A percentile compares a stretch with the other conserved stretches of the same genome.
Conservation (phyloP, 2,888 invertebrate genomes). For the Drosophila austrosaltans region DNA sequence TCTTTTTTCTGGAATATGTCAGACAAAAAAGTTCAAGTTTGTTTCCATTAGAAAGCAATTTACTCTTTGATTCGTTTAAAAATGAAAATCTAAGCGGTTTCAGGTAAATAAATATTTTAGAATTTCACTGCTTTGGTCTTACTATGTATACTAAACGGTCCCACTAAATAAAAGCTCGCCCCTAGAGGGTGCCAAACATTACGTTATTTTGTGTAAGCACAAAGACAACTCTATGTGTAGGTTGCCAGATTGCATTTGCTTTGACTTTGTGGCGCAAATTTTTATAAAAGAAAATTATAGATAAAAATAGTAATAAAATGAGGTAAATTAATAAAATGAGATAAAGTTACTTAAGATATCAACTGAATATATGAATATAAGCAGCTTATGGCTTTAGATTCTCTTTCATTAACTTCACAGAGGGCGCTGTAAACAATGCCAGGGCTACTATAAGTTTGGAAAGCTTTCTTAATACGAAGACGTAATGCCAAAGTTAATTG, state of each 20-base stretch:
- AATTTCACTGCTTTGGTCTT: not conserved
- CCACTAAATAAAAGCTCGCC: not conserved
- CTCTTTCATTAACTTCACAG: not conserved
- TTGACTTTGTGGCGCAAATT: not conserved
- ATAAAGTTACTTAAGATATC: too few relatives aligned
- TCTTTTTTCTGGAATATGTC: too few relatives aligned
- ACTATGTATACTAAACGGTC: not conserved
- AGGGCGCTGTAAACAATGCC: not conserved
- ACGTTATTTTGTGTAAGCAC: not conserved
- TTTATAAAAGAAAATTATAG: not conserved
- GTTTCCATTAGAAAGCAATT: too few relatives aligned
- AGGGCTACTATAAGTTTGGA: not conserved
- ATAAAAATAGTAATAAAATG: not conserved
- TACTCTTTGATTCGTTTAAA: too few relatives aligned
- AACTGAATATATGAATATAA: too few relatives aligned
- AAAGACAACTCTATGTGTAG: not conserved
- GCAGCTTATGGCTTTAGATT: not conserved
- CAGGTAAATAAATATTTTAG: too few relatives aligned
- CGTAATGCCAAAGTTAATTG: not conserved
- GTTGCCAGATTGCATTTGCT: not conserved
- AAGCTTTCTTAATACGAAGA: not conserved
- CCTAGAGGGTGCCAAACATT: not conserved
- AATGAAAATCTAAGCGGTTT: too few relatives aligned
- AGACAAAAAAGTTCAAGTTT: too few relatives aligned
- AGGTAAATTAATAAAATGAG: too few relatives aligned